phyloP scores from a whole-genome alignment of 2,888 invertebrate genomes.

The Oscheius sp. region DNA sequence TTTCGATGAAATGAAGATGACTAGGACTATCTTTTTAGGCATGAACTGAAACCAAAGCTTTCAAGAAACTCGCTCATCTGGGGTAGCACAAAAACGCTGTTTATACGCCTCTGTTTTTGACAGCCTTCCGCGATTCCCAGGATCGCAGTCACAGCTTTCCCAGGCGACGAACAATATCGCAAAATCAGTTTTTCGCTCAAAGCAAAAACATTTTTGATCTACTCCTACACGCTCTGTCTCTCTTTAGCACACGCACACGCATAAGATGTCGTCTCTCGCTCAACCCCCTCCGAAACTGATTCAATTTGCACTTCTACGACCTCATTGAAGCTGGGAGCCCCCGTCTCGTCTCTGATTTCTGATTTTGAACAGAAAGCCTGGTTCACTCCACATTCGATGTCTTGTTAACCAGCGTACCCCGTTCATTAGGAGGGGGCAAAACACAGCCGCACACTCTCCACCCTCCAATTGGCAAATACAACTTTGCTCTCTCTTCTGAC shows the following conservation, averaged over 20 bases:
- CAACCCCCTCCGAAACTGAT: slow-evolving; percentile 16
- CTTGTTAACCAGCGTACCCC: slow-evolving; percentile 18
- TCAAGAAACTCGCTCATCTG: not conserved
- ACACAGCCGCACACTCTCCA: slow-evolving; percentile 13
- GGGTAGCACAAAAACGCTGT: not conserved
- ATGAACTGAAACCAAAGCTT: not conserved
- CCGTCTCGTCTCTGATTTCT: slow-evolving; percentile 15
- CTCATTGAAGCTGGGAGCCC: slow-evolving; percentile 18
- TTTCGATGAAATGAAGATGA: slow-evolving; percentile 3
- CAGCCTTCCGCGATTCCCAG: not conserved
- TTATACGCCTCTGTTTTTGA: not conserved
- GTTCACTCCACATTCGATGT: not conserved
- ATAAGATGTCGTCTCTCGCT: no score
- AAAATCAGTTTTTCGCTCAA: not conserved
- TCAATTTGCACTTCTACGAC: slow-evolving; percentile 35
- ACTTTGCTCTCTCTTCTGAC: not conserved
- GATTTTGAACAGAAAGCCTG: slow-evolving; percentile 4
- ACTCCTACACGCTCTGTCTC: not conserved
- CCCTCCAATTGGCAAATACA: slow-evolving; percentile 26
- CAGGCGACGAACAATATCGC: no score
- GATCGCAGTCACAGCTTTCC: not conserved
- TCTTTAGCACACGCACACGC: not conserved
- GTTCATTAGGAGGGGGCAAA: slow-evolving; percentile 23
- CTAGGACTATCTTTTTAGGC: not conserved
- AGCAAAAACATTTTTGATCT: slow-evolving; percentile 3